Percentiles rank a stretch among this genome's conserved stretches.
phyloP scores from a whole-genome alignment of 2,888 invertebrate genomes.

The Ormyrus thymus region DNA sequence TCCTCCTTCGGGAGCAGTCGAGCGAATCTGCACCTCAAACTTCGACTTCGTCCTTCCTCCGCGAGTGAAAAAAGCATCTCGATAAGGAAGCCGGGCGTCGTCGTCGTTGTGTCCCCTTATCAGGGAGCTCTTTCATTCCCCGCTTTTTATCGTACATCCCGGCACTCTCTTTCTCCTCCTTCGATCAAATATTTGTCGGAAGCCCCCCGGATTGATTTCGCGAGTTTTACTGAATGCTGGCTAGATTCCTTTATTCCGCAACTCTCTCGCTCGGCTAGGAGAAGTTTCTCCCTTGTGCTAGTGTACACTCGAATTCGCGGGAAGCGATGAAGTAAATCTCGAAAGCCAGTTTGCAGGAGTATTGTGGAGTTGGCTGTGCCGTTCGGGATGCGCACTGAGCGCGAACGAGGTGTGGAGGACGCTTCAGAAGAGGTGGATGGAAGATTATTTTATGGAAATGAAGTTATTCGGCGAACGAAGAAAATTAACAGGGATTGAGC shows the following conservation, averaged over 20 bases:
- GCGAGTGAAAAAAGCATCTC: not conserved
- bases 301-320: not conserved
- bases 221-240: conserved; percentile 27
- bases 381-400: not conserved
- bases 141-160: too few relatives aligned
- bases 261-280: not conserved
- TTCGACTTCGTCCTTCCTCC: not conserved
- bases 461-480: too few relatives aligned
- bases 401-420: not conserved
- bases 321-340: not conserved
- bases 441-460: too few relatives aligned
- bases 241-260: conserved; percentile 27
- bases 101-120: not conserved
- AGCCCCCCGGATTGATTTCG: conserved; percentile 3
- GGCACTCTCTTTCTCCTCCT: too few relatives aligned
- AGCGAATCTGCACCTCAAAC: not conserved
- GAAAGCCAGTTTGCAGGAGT: not conserved
- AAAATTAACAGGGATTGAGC: too few relatives aligned
- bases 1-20: not conserved
- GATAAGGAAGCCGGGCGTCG: too few relatives aligned
- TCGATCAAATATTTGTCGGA: conserved; percentile 17
- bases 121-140: not conserved
- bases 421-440: too few relatives aligned
- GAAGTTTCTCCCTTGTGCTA: conserved; percentile 27
- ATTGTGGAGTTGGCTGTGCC: not conserved